Evolutionary conservation across 2,888 invertebrate species (phyloP).

Genomic region (Graphium colonna): DNA sequence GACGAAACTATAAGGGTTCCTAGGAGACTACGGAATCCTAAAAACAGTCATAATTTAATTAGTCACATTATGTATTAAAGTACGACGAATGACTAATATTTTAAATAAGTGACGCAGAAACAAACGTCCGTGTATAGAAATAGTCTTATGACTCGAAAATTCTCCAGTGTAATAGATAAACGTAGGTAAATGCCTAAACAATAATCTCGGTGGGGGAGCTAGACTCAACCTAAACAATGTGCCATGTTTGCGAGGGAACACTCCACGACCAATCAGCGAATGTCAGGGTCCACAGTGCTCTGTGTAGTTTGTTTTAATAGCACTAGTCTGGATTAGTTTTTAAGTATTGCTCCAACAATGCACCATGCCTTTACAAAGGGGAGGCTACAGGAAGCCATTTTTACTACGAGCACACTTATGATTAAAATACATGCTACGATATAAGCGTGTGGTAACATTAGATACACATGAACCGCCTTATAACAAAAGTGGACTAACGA

Average conservation of each 20-base stretch:
- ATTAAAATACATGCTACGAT: conserved; percentile 15
- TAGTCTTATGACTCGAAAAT: not conserved
- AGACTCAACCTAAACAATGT: conserved; percentile 21
- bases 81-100: too few relatives aligned
- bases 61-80: too few relatives aligned
- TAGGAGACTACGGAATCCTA: too few relatives aligned
- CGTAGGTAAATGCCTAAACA: conserved; percentile 35
- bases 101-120: too few relatives aligned
- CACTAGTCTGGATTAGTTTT: conserved; percentile 75
- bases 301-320: conserved; percentile 69
- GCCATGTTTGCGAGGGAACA: conserved; percentile 41
- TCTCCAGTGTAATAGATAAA: conserved; percentile 15
- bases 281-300: conserved; percentile 39
- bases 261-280: conserved; percentile 59
- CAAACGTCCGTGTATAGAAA: not conserved
- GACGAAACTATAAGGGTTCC: too few relatives aligned
- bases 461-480: too few relatives aligned
- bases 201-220: conserved; percentile 31
- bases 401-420: conserved; percentile 33
- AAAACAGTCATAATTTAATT: too few relatives aligned
- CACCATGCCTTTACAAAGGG: conserved; percentile 40
- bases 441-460: too few relatives aligned
- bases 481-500: too few relatives aligned
- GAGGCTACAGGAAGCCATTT: conserved; percentile 51
- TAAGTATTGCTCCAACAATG: conserved; percentile 67